phyloP scores from a whole-genome alignment of 2,113 vertebrate species.

The Odobenus rosmarus region DNA sequence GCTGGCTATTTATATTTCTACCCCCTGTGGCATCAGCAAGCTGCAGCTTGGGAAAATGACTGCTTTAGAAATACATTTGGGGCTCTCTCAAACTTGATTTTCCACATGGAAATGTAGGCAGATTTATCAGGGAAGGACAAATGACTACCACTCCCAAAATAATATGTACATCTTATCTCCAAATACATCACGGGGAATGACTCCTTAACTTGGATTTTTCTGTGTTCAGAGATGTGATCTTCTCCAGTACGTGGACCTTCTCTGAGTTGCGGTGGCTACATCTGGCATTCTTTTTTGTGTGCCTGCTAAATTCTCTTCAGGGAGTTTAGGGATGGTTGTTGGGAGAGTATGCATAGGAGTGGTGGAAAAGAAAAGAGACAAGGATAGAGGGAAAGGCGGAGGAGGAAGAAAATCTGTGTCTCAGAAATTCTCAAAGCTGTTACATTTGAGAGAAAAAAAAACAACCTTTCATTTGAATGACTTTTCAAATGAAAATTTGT shows the following conservation, averaged over 20 bases:
- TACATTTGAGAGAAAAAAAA: not conserved
- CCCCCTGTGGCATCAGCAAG: not conserved
- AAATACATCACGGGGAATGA: not conserved
- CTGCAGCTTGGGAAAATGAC: not conserved
- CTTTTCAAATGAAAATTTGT: constrained; percentile 28
- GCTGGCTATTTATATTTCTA: constrained; percentile 57
- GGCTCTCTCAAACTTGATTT: not conserved
- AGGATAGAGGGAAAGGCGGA: not conserved
- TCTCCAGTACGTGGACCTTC: not conserved
- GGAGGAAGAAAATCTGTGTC: not conserved
- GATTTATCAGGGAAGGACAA: not conserved
- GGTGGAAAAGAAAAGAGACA: not conserved
- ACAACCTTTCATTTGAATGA: not conserved
- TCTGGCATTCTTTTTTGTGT: not conserved
- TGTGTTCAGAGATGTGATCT: not conserved
- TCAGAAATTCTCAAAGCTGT: not conserved
- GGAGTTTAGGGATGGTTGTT: not conserved
- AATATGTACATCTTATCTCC: not conserved
- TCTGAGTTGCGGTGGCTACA: not conserved
- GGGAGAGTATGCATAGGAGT: not conserved
- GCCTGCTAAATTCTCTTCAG: not conserved
- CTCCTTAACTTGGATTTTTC: not conserved
- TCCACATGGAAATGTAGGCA: not conserved
- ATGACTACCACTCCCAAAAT: not conserved
- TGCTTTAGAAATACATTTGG: not conserved